Base-by-base conservation (phyloP, 1,140 invertebrate species). In the Onthophagus taurus region DNA sequence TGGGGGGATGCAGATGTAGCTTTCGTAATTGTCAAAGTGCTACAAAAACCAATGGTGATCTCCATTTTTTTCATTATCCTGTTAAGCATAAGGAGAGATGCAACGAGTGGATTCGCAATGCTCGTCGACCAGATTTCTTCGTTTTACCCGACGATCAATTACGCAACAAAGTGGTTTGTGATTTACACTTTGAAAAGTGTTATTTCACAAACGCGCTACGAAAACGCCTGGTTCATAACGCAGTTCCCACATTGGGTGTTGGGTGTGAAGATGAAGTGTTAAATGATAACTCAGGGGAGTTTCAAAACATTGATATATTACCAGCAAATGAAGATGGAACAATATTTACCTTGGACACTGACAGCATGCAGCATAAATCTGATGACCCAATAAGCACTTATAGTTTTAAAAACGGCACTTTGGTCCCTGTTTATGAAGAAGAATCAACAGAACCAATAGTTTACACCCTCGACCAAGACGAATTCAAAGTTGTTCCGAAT, bases 51-150 rank as follows among this genome's bases (percentile, higher is more conserved):
- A 66, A 69, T 58, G 37, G 29, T n/a, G 67, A 68, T 42, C 66
- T 71, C 0, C 74, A 75, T 52, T 72, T 75, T 61, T 76, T 75
- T 46, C 74, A 76, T 55, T 76, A 70, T 46, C 74, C 74, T 1
- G 72, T 75, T 4, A 74, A 70, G 58, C 68, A 76, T 35, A 68
- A 65, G 51, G 54, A 69, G 17, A 55, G 74, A 41, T 76, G 73
- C 50, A 65, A 66, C 34, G 57, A 68, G 48, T 76, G 74, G 74
- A 64, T 75, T 3, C 51, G 60, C 12, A 74, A 74, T 52, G 68
- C 72, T 8, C 57, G 65, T 4, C 65, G 66, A 51, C 52, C 66
- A 16, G 65, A 71, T 14, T 74, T 73, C 44, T 57, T 68, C 14
- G 60, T 68, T 47, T 55, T 76, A 44, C 69, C 66, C 53, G 65